Percentiles rank a stretch among this genome's conserved stretches.
phyloP scores from a whole-genome alignment of 2,797 vertebrate species.

The Trichosurus vulpecula region DNA sequence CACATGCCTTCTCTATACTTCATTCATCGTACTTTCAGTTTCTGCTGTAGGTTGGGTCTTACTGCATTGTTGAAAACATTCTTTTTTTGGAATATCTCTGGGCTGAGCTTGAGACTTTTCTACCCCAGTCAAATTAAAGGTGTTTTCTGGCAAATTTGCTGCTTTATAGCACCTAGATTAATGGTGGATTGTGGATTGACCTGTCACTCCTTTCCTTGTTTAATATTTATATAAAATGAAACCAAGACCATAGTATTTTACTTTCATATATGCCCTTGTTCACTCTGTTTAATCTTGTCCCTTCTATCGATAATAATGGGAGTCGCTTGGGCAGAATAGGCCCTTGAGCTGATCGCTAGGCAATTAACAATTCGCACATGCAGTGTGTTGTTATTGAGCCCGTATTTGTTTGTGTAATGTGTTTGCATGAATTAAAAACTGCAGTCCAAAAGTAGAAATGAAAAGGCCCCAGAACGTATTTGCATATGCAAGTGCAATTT shows the following conservation, averaged over 20 bases:
- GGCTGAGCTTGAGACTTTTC: slow-evolving; percentile 15
- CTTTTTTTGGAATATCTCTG: background rate
- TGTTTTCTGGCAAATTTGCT: background rate
- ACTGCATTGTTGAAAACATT: background rate
- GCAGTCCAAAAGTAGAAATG: slow-evolving; percentile 67
- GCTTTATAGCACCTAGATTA: slow-evolving; percentile 29
- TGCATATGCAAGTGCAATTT: slow-evolving; percentile 67
- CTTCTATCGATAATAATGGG: slow-evolving; percentile 51
- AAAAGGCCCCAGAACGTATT: slow-evolving; percentile 72
- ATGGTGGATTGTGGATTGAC: slow-evolving; percentile 49
- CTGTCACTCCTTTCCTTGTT: slow-evolving; percentile 54
- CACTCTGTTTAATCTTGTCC: slow-evolving; percentile 52
- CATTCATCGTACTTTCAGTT: slow-evolving; percentile 27
- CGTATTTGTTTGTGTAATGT: slow-evolving; percentile 75
- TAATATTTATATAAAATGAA: slow-evolving; percentile 67
- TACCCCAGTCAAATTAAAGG: slow-evolving; percentile 32
- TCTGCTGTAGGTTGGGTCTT: background rate
- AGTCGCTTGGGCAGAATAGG: slow-evolving; percentile 63
- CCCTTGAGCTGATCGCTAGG: slow-evolving; percentile 57
- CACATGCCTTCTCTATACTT: background rate
- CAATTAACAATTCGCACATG: slow-evolving; percentile 71
- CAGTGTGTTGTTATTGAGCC: slow-evolving; percentile 72
- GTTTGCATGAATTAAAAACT: slow-evolving; percentile 75
- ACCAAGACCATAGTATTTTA: slow-evolving; percentile 39
- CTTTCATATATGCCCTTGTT: slow-evolving; percentile 56